Evolutionary conservation across 2,797 vertebrate species (phyloP).

Genomic region (Moxostoma hubbsi): DNA sequence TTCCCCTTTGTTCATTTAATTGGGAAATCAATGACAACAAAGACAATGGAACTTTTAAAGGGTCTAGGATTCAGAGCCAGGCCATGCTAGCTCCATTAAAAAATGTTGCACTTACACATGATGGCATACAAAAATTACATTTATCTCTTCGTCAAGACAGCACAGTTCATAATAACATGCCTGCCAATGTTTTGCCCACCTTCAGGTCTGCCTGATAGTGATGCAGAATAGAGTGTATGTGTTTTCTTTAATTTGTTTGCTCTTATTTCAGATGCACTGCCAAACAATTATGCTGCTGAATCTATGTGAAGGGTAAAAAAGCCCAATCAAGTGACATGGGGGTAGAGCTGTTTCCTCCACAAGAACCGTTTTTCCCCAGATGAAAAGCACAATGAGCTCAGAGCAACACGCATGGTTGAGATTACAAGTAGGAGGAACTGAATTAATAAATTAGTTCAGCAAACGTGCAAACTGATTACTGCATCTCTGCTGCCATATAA

Average conservation of each 20-base stretch:
- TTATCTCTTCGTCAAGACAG: constrained; percentile 66
- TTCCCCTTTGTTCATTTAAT: constrained; percentile 52
- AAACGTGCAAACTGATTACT: constrained; percentile 78
- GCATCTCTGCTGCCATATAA: constrained; percentile 71
- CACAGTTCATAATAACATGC: constrained; percentile 62
- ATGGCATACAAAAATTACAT: constrained; percentile 65
- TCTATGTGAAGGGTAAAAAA: constrained; percentile 17
- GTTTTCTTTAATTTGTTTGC: not conserved
- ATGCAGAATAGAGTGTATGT: not conserved
- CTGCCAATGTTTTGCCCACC: not conserved
- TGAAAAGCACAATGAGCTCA: constrained; percentile 59
- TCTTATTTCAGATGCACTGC: constrained; percentile 19
- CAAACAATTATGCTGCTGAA: constrained; percentile 28
- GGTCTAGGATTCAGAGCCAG: constrained; percentile 56
- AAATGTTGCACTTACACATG: constrained; percentile 56
- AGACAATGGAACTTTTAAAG: constrained; percentile 63
- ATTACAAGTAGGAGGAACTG: constrained; percentile 78
- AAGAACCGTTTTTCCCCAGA: constrained; percentile 40
- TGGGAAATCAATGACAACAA: constrained; percentile 66
- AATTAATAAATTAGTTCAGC: constrained; percentile 82
- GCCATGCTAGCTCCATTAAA: constrained; percentile 59
- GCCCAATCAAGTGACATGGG: constrained; percentile 16
- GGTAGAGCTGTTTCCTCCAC: constrained; percentile 34
- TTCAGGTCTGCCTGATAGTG: constrained; percentile 1
- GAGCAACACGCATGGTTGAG: constrained; percentile 69